These are phyloP conservation scores for Lepas anatifera DNA, from an alignment of 2,888 invertebrate genomes.

Conservation along the genomic window DNA sequence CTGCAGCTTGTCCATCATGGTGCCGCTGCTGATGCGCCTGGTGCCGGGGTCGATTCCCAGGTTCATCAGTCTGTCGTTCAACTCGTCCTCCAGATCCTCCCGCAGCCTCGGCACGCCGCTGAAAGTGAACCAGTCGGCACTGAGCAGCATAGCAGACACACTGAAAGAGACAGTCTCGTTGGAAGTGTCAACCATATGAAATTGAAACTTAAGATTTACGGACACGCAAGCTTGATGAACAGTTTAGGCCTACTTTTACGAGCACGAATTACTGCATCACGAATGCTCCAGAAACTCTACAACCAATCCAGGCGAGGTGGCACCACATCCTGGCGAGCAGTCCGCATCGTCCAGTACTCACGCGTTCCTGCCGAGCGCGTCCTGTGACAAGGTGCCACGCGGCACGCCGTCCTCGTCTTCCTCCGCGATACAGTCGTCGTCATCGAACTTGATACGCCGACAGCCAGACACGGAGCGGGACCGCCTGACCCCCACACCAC, in stretches of 20 bases:
- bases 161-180: too few species aligned
- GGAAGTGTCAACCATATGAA: too few species aligned
- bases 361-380: not conserved
- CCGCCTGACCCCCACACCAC: too few species aligned
- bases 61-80: not conserved
- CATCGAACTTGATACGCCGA: not conserved
- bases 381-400: not conserved
- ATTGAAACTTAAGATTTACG: too few species aligned
- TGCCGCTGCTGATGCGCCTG: not conserved
- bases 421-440: not conserved
- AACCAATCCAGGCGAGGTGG: too few species aligned
- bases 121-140: not conserved
- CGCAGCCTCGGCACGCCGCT: not conserved
- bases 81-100: constrained; percentile 2
- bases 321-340: too few species aligned
- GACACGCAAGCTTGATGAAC: too few species aligned
- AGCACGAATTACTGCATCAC: too few species aligned
- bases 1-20: not conserved
- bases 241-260: too few species aligned
- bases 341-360: not conserved
- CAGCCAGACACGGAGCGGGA: not conserved
- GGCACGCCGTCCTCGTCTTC: not conserved
- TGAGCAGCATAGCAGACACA: too few species aligned
- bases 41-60: constrained; percentile 14
- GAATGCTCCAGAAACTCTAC: too few species aligned